Percentiles rank a stretch among this genome's conserved stretches.
phyloP scores from a whole-genome alignment of 2,888 invertebrate species.

The Phortica magna region DNA sequence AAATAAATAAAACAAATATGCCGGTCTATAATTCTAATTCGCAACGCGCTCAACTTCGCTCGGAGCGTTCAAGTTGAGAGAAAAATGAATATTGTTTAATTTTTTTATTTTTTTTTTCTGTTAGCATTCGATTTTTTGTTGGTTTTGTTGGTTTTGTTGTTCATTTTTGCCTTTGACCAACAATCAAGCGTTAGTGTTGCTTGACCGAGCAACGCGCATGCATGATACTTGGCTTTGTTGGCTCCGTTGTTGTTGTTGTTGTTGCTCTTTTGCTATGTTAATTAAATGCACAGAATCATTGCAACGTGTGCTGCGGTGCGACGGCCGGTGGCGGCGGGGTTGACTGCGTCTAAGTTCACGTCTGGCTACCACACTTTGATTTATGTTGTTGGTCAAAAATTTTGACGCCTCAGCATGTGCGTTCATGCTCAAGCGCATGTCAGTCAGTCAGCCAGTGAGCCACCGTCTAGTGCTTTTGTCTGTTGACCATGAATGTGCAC shows the following conservation, averaged over 20 bases:
- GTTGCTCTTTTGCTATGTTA: slow-evolving; percentile 45
- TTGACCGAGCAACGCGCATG: slow-evolving; percentile 2
- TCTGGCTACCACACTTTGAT: slow-evolving; percentile 53
- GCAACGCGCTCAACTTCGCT: slow-evolving; percentile 32
- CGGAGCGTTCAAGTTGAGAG: slow-evolving; percentile 8
- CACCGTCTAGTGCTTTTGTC: neutral
- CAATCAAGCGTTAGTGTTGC: slow-evolving; percentile 19
- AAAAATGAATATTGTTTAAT: neutral
- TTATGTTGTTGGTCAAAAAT: slow-evolving; percentile 64
- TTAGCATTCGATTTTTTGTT: slow-evolving; percentile 1
- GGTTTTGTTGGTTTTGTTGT: slow-evolving; percentile 7
- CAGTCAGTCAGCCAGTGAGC: slow-evolving; percentile 40
- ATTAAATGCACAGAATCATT: slow-evolving; percentile 55
- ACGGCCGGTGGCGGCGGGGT: slow-evolving; percentile 47
- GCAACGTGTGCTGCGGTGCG: slow-evolving; percentile 41
- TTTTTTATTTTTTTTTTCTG: slow-evolving; percentile 4
- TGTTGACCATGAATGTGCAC: slow-evolving; percentile 63
- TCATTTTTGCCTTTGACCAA: slow-evolving; percentile 13
- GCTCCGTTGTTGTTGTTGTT: slow-evolving; percentile 40
- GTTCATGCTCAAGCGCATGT: slow-evolving; percentile 51
- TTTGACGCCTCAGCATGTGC: slow-evolving; percentile 69
- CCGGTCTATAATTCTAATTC: slow-evolving; percentile 30
- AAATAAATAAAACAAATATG: slow-evolving; percentile 18
- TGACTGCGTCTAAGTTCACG: slow-evolving; percentile 15
- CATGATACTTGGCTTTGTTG: slow-evolving; percentile 23